Evolutionary conservation across 2,797 vertebrate genomes (phyloP), one percentile per base, ranked within the genome.

Genomic region (Onychomys torridus): DNA sequence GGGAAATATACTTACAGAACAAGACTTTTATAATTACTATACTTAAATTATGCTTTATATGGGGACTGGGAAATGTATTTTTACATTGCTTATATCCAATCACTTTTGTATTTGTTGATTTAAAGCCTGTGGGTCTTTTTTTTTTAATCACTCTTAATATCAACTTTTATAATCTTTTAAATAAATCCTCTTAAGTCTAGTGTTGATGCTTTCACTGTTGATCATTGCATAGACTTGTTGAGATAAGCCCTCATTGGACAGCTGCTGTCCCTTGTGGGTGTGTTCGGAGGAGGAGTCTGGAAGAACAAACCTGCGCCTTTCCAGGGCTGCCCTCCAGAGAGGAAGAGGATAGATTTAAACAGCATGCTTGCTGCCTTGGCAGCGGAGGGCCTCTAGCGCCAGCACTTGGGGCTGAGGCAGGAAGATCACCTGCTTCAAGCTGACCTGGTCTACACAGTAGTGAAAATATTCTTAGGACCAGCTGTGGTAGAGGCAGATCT

Each of bases 81-180:
- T 98, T 97, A 84, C 89, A 95, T 93, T 94, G 94, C 97, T 97
- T 92, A 81, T 88, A 90, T 76, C 83, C 43, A 86, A 73, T 97
- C 78, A 63, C 76, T 97, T 97, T 97, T 97, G 89, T 97, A 97
- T 96, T 95, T 97, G 94, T 96, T 95, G 92, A 17, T 79, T 95
- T 96, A 96, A 96, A 95, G 93, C 95, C 93, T 96, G 37, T 95
- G 65, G 57, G 57, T 46, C 83, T 94, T 96, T 96, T 83, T 78
- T 96, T 96, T 94, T 81, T n/a, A n/a, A 59, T 94, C 25, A 96
- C 27, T 94, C 65, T 95, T 14, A 75, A 63, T 92, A 75, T 90
- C 88, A 89, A 84, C 93, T 97, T 98, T 96, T 97, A 13, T 96
- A 98, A 78, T 79, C 92, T 91, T 97, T 98, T 94, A 27, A 98